Evolutionary conservation across 1,140 invertebrate species (phyloP), one percentile per base, ranked within the genome.

Genomic region (Tetragnatha versicolor): DNA sequence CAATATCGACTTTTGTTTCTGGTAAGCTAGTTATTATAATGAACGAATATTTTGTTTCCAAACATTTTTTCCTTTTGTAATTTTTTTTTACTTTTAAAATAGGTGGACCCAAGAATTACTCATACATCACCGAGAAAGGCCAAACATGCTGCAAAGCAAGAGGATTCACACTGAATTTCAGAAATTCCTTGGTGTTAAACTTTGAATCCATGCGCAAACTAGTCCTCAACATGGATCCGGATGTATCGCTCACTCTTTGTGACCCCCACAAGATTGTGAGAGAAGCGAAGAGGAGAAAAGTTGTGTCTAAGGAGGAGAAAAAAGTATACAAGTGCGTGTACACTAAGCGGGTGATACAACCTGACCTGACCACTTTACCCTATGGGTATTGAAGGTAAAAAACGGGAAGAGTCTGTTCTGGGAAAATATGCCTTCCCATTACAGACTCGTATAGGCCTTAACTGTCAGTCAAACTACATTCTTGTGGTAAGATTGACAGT

Each of bases 21-120:
- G 39, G 39, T 17, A 9, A 9, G 39, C 7, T 17, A 17, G 39
- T 9, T 7, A 42, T 42, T 7, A 9, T 7, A 42, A 9, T 7
- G 39, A 9, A 42, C 7, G 17, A 9, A 42, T 42, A 42, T 42
- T 42, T 42, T 53, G 10, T 9, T 53, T 53, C 10, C 22, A 14
- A 53, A 14, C 22, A 53, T 53, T 10, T 14, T 61, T 61, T 27
- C 29, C 31, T 61, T 61, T 61, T 27, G 7, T 10, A 61, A 9
- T 10, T 9, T 5, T 5, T 10, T 61, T 61, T 12, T 20, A 14
- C 7, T 27, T 61, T 61, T 33, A 9, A 4, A 9, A 10, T 31
- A 61, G 58, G 58, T 9, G 58, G 58, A 33, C 14, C 58, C 10
- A 61, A 61, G 20, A 61, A 61, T 29, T 61, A 61, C 58, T 22